These are phyloP conservation scores for Myotis yumanensis DNA, from an alignment of 2,113 vertebrate species.

Conservation along the genomic window DNA sequence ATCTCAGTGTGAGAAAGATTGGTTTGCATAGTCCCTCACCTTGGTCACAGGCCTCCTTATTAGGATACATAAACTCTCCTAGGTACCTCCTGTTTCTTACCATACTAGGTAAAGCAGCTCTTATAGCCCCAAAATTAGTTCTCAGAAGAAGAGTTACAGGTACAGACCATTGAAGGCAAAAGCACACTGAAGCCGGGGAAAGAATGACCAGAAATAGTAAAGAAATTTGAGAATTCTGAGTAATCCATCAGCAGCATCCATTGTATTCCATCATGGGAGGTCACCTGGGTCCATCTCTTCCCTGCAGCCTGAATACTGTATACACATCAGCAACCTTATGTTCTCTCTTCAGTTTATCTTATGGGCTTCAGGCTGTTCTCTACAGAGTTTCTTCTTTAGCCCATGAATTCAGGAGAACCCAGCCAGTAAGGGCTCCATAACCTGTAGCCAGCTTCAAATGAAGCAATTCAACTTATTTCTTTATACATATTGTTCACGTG, in stretches of 20 bases:
- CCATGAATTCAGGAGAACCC: neutral
- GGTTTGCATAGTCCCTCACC: neutral
- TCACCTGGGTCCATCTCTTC: neutral
- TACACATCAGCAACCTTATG: neutral
- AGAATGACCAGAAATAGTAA: neutral
- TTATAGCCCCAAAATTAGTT: neutral
- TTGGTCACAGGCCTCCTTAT: neutral
- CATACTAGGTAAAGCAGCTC: neutral
- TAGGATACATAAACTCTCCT: neutral
- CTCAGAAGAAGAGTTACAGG: neutral
- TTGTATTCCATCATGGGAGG: neutral
- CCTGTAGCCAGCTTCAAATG: neutral
- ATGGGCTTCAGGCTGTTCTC: neutral
- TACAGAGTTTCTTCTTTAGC: neutral
- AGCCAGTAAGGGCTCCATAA: neutral
- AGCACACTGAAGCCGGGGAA: neutral
- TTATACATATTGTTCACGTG: neutral
- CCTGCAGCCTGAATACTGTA: neutral
- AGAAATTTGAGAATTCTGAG: neutral
- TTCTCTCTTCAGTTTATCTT: neutral
- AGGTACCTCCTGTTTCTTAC: neutral
- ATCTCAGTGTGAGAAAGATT: neutral
- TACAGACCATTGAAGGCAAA: neutral
- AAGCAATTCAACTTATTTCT: neutral
- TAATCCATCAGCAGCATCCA: neutral